These are phyloP conservation scores for Ursus arctos DNA, from an alignment of 2,113 vertebrate species.

Conservation along the genomic window DNA sequence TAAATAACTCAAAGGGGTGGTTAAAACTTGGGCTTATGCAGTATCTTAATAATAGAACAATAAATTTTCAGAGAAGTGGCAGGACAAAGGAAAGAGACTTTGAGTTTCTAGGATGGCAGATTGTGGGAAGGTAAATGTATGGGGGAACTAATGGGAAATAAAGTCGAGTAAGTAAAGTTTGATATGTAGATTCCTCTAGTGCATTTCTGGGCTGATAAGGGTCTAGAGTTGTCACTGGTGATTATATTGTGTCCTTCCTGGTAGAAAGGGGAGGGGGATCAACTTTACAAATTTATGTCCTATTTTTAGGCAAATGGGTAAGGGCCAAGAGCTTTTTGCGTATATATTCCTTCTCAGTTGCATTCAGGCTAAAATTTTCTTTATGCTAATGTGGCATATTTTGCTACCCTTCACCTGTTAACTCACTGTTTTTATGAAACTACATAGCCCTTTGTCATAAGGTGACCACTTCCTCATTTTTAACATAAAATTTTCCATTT, in stretches of 20 bases:
- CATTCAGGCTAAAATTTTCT: not conserved
- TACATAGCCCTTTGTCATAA: not conserved
- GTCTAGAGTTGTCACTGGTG: not conserved
- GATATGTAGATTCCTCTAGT: not conserved
- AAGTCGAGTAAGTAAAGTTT: not conserved
- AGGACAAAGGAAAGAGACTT: not conserved
- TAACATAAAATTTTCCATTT: slow-evolving; percentile 7
- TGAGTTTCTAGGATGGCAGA: not conserved
- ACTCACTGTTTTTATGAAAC: not conserved
- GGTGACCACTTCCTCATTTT: slow-evolving; percentile 16
- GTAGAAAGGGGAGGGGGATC: not conserved
- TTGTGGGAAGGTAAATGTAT: not conserved
- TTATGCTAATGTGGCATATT: not conserved
- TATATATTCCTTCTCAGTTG: not conserved
- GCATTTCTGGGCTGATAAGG: not conserved
- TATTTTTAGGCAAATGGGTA: not conserved
- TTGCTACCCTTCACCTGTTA: not conserved
- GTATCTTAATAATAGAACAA: not conserved
- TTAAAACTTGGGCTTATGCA: not conserved
- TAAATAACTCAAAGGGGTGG: not conserved
- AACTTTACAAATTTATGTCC: not conserved
- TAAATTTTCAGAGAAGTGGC: not conserved
- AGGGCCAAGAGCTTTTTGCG: not conserved
- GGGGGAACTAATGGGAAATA: not conserved
- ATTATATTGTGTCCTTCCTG: not conserved